Conservation (phyloP, 2,797 vertebrate species). For the Phalanger gymnotis region DNA sequence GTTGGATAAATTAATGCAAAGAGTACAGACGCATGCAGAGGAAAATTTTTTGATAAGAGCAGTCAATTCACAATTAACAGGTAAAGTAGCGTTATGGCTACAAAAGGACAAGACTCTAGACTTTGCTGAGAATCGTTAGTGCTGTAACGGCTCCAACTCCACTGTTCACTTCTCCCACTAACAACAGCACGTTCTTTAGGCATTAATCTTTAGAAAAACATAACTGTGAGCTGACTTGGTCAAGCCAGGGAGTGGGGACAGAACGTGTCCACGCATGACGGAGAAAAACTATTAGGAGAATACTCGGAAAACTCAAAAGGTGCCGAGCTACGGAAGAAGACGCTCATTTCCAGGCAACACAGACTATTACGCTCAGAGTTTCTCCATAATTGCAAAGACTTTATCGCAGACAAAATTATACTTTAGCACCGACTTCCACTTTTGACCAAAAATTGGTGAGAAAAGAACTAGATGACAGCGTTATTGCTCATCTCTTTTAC, state of each 20-base stretch:
- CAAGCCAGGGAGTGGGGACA: slow-evolving; percentile 51
- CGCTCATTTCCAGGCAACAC: slow-evolving; percentile 39
- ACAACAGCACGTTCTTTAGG: slow-evolving; percentile 56
- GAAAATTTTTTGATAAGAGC: not conserved
- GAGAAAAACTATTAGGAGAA: slow-evolving; percentile 3
- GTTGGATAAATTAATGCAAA: not conserved
- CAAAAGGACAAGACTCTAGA: slow-evolving; percentile 46
- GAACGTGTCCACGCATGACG: slow-evolving; percentile 43
- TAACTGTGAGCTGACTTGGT: slow-evolving; percentile 44
- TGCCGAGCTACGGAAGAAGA: slow-evolving; percentile 42
- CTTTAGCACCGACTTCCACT: not conserved
- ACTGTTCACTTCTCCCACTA: slow-evolving; percentile 30
- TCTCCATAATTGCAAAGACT: not conserved
- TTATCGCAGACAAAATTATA: not conserved
- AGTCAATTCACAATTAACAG: slow-evolving; percentile 50
- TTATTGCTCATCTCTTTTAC: not conserved
- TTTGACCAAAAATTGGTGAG: not conserved
- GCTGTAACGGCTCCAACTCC: slow-evolving; percentile 31
- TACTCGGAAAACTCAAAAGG: slow-evolving; percentile 63
- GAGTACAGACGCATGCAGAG: not conserved
- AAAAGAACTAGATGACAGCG: not conserved
- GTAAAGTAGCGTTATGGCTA: slow-evolving; percentile 31
- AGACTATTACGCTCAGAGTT: not conserved
- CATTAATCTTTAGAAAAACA: slow-evolving; percentile 58
- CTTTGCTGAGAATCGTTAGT: slow-evolving; percentile 53